Percentiles rank a stretch among this genome's conserved stretches.
Conservation (phyloP, 2,797 vertebrate genomes). For the Urophycis tenuis region DNA sequence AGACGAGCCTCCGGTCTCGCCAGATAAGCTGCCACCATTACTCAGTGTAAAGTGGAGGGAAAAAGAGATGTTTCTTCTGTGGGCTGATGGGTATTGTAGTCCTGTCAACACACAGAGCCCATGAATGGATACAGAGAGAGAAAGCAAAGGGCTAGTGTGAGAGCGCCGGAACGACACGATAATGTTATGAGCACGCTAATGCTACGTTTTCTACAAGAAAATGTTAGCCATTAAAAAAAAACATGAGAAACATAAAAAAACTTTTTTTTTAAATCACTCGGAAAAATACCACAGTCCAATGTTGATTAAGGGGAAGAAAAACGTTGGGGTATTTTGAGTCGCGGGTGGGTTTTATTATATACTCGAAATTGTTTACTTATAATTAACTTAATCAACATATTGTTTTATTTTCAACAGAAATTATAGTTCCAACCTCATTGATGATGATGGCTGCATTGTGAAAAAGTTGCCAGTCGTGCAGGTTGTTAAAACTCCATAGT, state of each 20-base stretch:
- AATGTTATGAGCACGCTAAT: neutral
- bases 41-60: neutral
- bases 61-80: neutral
- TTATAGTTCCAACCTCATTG: neutral
- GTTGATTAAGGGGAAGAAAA: neutral
- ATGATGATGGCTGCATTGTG: neutral
- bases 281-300: too few species aligned
- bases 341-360: neutral
- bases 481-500: neutral
- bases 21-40: slow-evolving; percentile 4
- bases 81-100: neutral
- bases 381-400: neutral
- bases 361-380: neutral
- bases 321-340: neutral
- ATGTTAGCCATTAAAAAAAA: too few species aligned
- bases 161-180: neutral
- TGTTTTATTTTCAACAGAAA: neutral
- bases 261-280: too few species aligned
- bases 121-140: neutral
- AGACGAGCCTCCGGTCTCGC: slow-evolving; percentile 34
- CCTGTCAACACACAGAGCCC: neutral
- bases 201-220: too few species aligned
- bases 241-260: too few species aligned
- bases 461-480: neutral
- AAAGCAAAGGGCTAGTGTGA: neutral